Evolutionary conservation across 2,113 vertebrate species (phyloP), one percentile per base, ranked within the genome.

Genomic region (Ploceus nigricollis): DNA sequence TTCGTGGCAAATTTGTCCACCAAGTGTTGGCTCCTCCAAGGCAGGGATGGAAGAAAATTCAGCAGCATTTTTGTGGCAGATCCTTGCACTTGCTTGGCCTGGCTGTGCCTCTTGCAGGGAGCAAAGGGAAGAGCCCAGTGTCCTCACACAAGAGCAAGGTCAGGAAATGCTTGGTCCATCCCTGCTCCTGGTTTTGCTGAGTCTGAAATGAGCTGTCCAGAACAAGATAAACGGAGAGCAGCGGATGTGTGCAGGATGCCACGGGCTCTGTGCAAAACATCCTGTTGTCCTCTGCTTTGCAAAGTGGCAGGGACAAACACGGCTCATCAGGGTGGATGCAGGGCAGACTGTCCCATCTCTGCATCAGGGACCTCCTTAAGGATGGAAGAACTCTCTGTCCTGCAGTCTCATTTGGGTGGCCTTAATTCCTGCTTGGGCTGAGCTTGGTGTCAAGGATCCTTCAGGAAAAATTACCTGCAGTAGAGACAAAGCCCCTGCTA

Each of bases 101-200:
- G 65, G 22, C 13, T 4, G 2, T 83, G 86, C 35, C 33, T 56
- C n/a, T 81, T 51, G 17, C 72, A 71, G 51, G 22, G 72, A 68
- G 40, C 39, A 45, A 81, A 75, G n/a, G 87, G 69, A 89, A 75
- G 61, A 75, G 40, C 31, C 47, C 39, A 4, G 44, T 94, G 91
- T 89, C 89, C 85, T n/a, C 51, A 2, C 5, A 1, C 33, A n/a
- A 3, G 7, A 75, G 8, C 31, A n/a, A 81, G 94, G 86, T 50
- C 95, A 96, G 95, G 89, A 94, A 96, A 82, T 30, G 48, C 48
- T 83, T 18, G 37, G 15, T 37, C 66, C 63, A 82, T 90, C 78
- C 79, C 71, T 42, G 66, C 78, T 84, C 64, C 69, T 94, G 83
- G 53, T 95, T 97, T 93, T 97, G 96, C 96, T 97, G 95, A 97